Base-by-base conservation (phyloP, 2,888 invertebrate species). In the Drosophila fulvimacula region DNA sequence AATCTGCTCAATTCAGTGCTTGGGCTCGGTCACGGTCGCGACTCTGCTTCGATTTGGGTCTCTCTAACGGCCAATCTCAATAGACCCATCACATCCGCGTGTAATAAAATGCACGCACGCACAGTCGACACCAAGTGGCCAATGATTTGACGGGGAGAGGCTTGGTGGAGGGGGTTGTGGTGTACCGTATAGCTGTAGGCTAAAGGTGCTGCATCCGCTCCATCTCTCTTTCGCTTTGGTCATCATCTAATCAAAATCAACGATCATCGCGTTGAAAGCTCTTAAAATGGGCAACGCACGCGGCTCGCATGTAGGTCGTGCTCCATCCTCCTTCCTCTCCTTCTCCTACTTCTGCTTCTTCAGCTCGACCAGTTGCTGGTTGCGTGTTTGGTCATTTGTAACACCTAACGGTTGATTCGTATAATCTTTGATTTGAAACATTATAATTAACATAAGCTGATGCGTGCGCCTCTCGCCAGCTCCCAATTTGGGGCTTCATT, bases 21-120 rank as follows among this genome's bases (percentile, higher is more conserved):
- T 44, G 44, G 64, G 1, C 51, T 13, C 39, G 5, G 70, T 48
- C 60, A 44, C 69, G 42, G 36, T 39, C 19, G 27, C 11, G 21
- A 17, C 24, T 27, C n/a, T 5, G 52, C 15, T 36, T 39, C 39
- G 34, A 52, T 51, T 52, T n/a, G 24, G 48, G 24, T 17, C 39
- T 66, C 59, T 66, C 63, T 67, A 67, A 67, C 63, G 73, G 38
- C 19, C 62, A 15, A 46, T 61, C 77, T 79, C 85, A 67, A 82
- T 82, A 83, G 87, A 88, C 85, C 51, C 82, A 82, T 84, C 82
- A 84, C 82, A 82, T 87, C 82, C 82, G 84, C 79, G 85, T 78
- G 77, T 84, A 84, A 84, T 84, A 86, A 84, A 84, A 88, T 75
- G 79, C 88, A 83, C 87, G 84, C 88, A 84, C 84, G 84, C 84